Percentiles rank a stretch among this genome's conserved stretches.
Evolutionary conservation across 2,113 vertebrate genomes (phyloP).

Genomic region (Paracyprichromis sp.): DNA sequence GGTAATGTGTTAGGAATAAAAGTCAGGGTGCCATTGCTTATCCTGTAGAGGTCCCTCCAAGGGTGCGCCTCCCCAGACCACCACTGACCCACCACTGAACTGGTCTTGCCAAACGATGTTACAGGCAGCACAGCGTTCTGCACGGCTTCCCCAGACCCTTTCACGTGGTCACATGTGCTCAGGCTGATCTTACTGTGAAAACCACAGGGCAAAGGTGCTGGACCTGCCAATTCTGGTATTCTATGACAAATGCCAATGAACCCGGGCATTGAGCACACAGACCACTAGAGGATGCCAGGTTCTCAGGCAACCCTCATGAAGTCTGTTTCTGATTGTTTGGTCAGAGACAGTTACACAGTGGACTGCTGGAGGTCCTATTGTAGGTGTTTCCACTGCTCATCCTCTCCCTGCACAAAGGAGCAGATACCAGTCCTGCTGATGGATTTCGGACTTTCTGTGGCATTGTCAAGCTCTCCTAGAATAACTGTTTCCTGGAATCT

Average conservation of each 20-base stretch:
- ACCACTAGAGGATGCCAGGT: neutral
- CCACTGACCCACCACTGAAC: neutral
- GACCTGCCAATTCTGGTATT: neutral
- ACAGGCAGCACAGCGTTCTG: neutral
- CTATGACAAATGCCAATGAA: neutral
- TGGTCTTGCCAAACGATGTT: neutral
- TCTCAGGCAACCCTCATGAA: neutral
- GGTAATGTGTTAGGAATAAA: neutral
- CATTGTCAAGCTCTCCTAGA: neutral
- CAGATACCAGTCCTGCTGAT: neutral
- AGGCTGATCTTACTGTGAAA: neutral
- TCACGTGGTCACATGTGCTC: neutral
- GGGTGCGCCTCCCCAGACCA: neutral
- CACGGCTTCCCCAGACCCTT: neutral
- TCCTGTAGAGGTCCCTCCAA: neutral
- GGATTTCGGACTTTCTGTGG: neutral
- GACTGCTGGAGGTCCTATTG: neutral
- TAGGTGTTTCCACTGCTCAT: neutral
- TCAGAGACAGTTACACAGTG: neutral
- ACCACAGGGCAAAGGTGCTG: neutral
- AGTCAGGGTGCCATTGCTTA: neutral
- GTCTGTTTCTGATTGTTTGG: neutral
- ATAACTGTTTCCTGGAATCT: neutral
- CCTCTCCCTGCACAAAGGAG: neutral
- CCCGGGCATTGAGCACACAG: neutral